Evolutionary conservation across 1,140 invertebrate species (phyloP).

Genomic region (Ceratosolen fusciceps): DNA sequence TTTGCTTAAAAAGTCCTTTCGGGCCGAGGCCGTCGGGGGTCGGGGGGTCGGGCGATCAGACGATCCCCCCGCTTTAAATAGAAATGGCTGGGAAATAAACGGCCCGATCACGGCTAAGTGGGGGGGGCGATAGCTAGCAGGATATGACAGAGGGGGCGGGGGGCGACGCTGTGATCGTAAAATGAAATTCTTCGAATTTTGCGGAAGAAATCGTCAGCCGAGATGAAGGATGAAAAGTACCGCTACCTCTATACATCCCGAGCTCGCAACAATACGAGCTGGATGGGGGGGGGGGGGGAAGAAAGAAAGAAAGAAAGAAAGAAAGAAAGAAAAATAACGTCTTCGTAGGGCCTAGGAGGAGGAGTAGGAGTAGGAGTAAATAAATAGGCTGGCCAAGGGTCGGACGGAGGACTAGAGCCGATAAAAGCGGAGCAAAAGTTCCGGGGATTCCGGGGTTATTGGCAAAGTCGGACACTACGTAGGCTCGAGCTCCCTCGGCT

Average conservation of each 20-base stretch:
- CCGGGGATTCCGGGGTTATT: too few species aligned
- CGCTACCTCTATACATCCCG: background rate
- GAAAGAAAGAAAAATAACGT: too few species aligned
- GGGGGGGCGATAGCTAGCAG: background rate
- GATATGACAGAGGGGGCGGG: background rate
- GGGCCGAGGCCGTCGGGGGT: background rate
- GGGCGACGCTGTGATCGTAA: conserved; percentile 33
- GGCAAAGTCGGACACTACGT: too few species aligned
- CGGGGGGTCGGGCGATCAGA: background rate
- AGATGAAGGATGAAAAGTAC: conserved; percentile 33
- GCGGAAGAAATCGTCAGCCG: background rate
- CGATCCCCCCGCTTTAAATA: conserved; percentile 12
- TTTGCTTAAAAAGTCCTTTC: background rate
- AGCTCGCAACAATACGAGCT: background rate
- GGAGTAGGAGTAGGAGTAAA: too few species aligned
- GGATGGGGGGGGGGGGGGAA: background rate
- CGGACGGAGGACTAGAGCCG: too few species aligned
- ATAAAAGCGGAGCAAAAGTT: too few species aligned
- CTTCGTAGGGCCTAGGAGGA: too few species aligned
- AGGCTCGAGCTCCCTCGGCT: too few species aligned
- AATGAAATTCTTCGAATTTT: conserved; percentile 38
- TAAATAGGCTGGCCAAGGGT: too few species aligned
- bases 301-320: too few species aligned
- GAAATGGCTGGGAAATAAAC: conserved; percentile 30
- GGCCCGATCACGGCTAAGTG: background rate